Base-by-base conservation (phyloP, 2,797 vertebrate genomes). In the Chlorospingus semifuscus region DNA sequence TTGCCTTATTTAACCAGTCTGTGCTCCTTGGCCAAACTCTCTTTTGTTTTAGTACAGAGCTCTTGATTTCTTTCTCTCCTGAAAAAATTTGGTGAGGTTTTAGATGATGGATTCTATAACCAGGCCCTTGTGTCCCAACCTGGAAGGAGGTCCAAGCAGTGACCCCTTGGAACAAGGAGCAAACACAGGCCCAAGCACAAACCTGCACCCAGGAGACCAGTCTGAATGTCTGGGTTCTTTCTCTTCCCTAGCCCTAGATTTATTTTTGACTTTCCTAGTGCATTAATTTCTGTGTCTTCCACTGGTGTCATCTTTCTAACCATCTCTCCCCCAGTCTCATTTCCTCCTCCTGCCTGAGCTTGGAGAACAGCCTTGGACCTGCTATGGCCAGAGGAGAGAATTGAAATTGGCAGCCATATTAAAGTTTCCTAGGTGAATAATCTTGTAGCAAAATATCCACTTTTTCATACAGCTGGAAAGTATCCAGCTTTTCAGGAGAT, bases 51-150 rank as follows among this genome's bases (percentile, higher is more conserved):
- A 66, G 15, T 63, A n/a, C 36, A 2, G 8, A 17, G 22, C 56
- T 93, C 50, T 79, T 84, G 39, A 47, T 21, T 13, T 66, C 42
- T 14, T 90, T 53, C 26, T 69, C 11, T 63, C 41, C 23, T 44
- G 47, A 75, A 37, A 61, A 55, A 32, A 12, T 16, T n/a, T 32
- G 37, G 15, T 47, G 56, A 89, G 30, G 18, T 27, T 87, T 61
- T 50, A 81, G 36, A 41, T 63, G 52, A 49, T 49, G 44, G 44
- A n/a, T 63, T 91, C 60, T 36, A 0, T 68, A 49, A 32, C 22
- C 16, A 9, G 37, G 37, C 37, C 9, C 9, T 4, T 0, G 0
- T 57, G 39, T 55, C 20, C 44, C 13, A 22, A 0, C 9, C 6
- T 34, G 41, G 49, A 53, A 24, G 53, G 9, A 55, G 42, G 8